These are phyloP conservation scores for Sinelater perroti DNA, from an alignment of 2,888 invertebrate genomes.

Conservation along the genomic window DNA sequence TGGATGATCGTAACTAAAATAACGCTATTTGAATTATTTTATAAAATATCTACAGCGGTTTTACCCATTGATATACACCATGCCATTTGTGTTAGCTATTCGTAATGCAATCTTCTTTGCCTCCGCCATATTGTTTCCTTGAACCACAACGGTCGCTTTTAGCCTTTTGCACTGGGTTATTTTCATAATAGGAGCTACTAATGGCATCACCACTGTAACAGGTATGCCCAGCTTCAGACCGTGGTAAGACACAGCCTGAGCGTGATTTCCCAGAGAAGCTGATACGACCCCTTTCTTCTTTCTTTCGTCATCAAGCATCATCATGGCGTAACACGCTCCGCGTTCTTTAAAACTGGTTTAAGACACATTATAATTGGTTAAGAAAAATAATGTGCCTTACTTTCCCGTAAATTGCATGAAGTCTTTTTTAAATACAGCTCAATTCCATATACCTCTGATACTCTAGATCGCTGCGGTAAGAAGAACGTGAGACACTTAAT, in stretches of 20 bases:
- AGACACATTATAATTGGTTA: background rate
- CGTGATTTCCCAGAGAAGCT: constrained; percentile 62
- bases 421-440: constrained; percentile 93
- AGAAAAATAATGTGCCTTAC: constrained; percentile 60
- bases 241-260: constrained; percentile 62
- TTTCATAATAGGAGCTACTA: constrained; percentile 67
- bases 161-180: constrained; percentile 69
- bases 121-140: constrained; percentile 70
- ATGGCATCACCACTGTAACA: constrained; percentile 62
- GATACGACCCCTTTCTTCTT: constrained; percentile 59
- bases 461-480: constrained; percentile 82
- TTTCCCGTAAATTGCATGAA: constrained; percentile 93
- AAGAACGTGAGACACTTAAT: background rate
- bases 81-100: constrained; percentile 71
- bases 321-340: constrained; percentile 56
- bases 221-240: constrained; percentile 60
- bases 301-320: constrained; percentile 53
- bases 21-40: background rate
- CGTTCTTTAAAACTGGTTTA: constrained; percentile 28
- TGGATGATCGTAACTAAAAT: constrained; percentile 78
- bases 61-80: constrained; percentile 86
- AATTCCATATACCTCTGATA: constrained; percentile 81
- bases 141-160: constrained; percentile 73
- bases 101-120: constrained; percentile 77
- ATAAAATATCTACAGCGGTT: too few relatives aligned